Conservation (phyloP, 2,797 vertebrate genomes). For the Peromyscus attwateri region DNA sequence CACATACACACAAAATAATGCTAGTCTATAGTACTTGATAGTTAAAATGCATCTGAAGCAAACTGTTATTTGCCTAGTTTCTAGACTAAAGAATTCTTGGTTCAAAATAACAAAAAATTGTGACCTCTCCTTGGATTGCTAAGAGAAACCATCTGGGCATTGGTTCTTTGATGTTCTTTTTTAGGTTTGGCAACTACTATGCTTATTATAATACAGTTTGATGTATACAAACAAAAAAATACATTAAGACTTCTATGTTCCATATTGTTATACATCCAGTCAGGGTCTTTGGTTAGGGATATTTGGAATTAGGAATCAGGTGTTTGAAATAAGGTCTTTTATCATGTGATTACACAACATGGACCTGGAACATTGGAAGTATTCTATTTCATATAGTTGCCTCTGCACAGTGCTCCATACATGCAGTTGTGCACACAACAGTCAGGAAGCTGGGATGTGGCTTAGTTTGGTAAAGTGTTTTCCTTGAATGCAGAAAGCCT, state of each 20-base stretch:
- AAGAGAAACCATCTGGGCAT: neutral
- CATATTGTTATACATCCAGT: neutral
- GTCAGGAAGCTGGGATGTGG: neutral
- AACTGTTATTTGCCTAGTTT: neutral
- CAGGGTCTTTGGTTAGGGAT: neutral
- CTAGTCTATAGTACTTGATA: neutral
- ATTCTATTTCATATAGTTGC: neutral
- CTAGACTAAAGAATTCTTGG: conserved; percentile 19
- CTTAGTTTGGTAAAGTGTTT: neutral
- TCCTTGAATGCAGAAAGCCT: neutral
- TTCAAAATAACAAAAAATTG: neutral
- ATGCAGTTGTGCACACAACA: neutral
- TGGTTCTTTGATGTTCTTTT: neutral
- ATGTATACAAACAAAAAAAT: neutral
- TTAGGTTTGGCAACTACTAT: neutral
- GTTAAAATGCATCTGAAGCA: conserved; percentile 24
- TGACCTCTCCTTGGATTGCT: neutral
- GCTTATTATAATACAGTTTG: neutral
- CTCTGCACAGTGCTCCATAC: neutral
- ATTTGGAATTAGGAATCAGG: neutral
- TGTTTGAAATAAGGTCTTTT: neutral
- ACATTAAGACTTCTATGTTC: neutral
- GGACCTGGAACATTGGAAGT: neutral
- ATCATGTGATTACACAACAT: neutral
- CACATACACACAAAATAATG: neutral